phyloP scores from a whole-genome alignment of 2,113 vertebrate species.

The Cervus canadensis region DNA sequence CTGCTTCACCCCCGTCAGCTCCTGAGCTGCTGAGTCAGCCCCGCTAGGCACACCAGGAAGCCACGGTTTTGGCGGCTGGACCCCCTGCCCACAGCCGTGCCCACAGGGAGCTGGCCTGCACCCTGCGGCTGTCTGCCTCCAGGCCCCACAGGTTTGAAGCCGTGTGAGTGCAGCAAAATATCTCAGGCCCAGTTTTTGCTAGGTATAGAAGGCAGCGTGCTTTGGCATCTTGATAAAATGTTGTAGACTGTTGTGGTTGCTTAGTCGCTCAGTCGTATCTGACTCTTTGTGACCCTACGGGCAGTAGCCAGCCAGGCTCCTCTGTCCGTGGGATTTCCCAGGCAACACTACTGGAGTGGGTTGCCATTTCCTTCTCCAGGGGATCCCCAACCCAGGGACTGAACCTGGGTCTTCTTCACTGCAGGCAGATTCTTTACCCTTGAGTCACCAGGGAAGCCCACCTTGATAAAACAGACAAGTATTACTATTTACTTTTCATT shows the following conservation, averaged over 20 bases:
- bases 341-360: background rate
- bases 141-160: background rate
- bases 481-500: background rate
- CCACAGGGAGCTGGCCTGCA: background rate
- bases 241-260: background rate
- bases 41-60: background rate
- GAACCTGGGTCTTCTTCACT: background rate
- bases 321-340: background rate
- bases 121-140: accelerated
- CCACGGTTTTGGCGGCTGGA: background rate
- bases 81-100: no score
- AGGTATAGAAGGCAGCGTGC: background rate
- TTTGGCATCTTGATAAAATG: background rate
- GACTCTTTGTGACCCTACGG: background rate
- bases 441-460: background rate
- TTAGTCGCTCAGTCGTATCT: background rate
- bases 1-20: background rate
- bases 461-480: background rate
- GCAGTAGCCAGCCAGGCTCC: background rate
- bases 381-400: background rate
- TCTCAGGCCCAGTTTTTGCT: background rate
- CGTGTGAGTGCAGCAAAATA: background rate
- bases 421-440: background rate
- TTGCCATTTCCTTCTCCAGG: background rate
- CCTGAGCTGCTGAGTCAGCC: background rate